Evolutionary conservation across 1,140 invertebrate species (phyloP), one percentile per base, ranked within the genome.

Genomic region (Apolygus lucorum): DNA sequence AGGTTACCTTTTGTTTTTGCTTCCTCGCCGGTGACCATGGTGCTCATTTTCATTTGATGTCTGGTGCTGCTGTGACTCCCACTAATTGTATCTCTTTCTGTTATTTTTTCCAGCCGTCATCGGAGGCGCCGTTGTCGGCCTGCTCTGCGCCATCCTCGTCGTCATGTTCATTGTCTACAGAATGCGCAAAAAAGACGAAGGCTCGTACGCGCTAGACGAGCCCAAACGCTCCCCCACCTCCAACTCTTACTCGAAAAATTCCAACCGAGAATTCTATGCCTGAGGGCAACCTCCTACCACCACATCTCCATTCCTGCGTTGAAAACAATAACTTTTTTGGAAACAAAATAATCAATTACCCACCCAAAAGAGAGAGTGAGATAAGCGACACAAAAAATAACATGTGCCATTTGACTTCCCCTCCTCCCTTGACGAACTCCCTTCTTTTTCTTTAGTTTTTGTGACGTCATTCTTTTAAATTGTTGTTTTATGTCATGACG

Each of bases 161-260:
- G 94, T 99, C 62, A 99, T 99, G 96, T 99, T 99, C 83, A 96
- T 99, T 77, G 95, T 96, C 2, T 99, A 99, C 81, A 89, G 97
- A 77, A 98, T 99, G 95, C 87, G 96, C 79, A 99, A 99, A 86
- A 99, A 99, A 85, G 97, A 99, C 79, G 97, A 99, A 81, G 97
- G 97, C 17, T 97, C 94, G 72, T 99, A 99, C 79, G 91, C 95
- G 2, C 83, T 99, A 70, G 96, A 99, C 77, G 96, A 99, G 82
- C 94, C 94, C 21, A 95, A 95, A 80, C 85, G 93, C 79, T 93
- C 92, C 73, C 92, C 93, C 52, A 92, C 91, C 63, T 87, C 88
- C 70, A 93, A 93, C 76, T 90, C 93, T 70, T 96, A 95, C 82
- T 89, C 89, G 73, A 92, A 93, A 80, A 90, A 90, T 77, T 91